Percentiles rank a stretch among this genome's conserved stretches.
Evolutionary conservation across 2,888 invertebrate genomes (phyloP).

Genomic region (Catonia carolina): DNA sequence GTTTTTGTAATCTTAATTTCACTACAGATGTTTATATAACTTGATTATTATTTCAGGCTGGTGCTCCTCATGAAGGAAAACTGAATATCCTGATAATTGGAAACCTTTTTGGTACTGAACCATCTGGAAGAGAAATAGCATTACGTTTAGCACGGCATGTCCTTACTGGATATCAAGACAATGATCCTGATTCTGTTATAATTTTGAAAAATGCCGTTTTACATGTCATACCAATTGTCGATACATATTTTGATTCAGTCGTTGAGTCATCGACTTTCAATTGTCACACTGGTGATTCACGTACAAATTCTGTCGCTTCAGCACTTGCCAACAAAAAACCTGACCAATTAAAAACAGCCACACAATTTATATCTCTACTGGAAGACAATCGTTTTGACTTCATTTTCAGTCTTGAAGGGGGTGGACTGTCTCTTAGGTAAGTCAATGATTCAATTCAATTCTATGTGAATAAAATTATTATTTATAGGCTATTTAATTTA

Average conservation of each 20-base stretch:
- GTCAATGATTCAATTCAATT: neutral
- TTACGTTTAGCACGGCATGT: constrained; percentile 78
- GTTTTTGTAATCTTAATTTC: too few relatives aligned
- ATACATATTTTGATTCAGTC: constrained; percentile 50
- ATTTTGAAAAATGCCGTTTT: constrained; percentile 66
- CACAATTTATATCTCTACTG: constrained; percentile 59
- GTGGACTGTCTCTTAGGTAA: constrained; percentile 34
- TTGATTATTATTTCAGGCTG: constrained; percentile 53
- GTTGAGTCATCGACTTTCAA: constrained; percentile 29
- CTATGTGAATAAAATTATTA: neutral
- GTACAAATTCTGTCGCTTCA: constrained; percentile 29
- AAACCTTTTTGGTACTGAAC: constrained; percentile 73
- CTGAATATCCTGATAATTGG: constrained; percentile 79
- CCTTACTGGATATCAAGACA: constrained; percentile 59
- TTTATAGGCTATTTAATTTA: neutral
- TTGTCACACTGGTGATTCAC: constrained; percentile 29
- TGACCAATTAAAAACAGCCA: constrained; percentile 44
- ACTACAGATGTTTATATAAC: too few relatives aligned
- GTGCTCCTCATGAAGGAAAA: constrained; percentile 70
- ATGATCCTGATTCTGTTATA: constrained; percentile 56
- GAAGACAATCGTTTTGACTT: constrained; percentile 46
- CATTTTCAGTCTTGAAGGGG: constrained; percentile 35
- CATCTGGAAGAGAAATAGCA: constrained; percentile 75
- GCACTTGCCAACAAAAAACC: constrained; percentile 28
- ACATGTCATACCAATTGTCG: constrained; percentile 69